These are phyloP conservation scores for Pseudomyrmex gracilis DNA, from an alignment of 1,140 invertebrate species.

Conservation along the genomic window DNA sequence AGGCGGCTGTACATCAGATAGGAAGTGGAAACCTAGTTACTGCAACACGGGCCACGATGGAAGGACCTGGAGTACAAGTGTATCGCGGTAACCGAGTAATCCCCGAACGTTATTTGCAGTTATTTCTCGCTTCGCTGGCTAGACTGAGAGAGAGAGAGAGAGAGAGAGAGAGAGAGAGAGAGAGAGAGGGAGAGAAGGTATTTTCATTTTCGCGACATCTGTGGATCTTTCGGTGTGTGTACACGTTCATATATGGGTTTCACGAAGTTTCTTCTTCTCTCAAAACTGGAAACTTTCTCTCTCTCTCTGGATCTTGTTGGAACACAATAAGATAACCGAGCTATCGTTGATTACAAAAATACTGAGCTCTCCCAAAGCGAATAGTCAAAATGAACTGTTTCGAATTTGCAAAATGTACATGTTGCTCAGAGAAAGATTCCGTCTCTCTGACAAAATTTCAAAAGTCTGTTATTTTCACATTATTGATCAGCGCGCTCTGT, in stretches of 20 bases:
- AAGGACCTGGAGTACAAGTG: conserved; percentile 72
- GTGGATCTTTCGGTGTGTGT: conserved; percentile 31
- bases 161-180: conserved; percentile 26
- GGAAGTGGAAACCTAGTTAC: conserved; percentile 72
- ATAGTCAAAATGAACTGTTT: neutral
- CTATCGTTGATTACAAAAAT: conserved; percentile 47
- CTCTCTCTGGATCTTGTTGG: neutral
- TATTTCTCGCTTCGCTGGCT: conserved; percentile 82
- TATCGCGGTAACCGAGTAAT: conserved; percentile 85
- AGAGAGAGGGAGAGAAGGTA: conserved; percentile 33
- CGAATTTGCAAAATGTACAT: neutral
- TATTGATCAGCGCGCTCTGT: too few species aligned
- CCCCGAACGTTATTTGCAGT: conserved; percentile 84
- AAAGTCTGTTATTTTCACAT: too few species aligned
- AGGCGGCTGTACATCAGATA: conserved; percentile 45
- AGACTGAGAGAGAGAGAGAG: conserved; percentile 32
- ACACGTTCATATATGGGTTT: neutral
- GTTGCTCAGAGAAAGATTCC: neutral
- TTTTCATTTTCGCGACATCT: conserved; percentile 77
- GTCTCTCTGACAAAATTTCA: too few species aligned
- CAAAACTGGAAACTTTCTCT: conserved; percentile 2
- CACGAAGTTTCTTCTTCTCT: conserved; percentile 10
- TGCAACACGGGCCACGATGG: conserved; percentile 55
- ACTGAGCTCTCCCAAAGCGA: neutral
- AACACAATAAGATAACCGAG: conserved; percentile 32